Evolutionary conservation across 1,140 invertebrate species (phyloP).

Genomic region (Cylas formicarius): DNA sequence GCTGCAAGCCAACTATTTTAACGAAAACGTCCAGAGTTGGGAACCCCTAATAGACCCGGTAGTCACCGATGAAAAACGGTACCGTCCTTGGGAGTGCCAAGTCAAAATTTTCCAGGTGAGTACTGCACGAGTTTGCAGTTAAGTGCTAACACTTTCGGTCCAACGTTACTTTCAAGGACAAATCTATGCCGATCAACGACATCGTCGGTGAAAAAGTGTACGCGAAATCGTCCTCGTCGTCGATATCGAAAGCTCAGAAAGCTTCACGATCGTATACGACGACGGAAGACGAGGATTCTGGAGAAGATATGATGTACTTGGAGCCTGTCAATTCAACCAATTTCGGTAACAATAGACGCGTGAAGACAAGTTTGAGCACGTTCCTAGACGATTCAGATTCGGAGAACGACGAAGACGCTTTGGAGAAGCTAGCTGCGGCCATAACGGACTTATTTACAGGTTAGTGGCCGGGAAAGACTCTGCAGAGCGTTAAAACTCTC

Average conservation of each 20-base stretch:
- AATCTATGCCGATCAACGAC: constrained; percentile 33
- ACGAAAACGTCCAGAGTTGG: constrained; percentile 65
- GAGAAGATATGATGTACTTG: constrained; percentile 40
- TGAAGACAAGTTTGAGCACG: constrained; percentile 45
- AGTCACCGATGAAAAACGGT: constrained; percentile 57
- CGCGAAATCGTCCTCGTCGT: constrained; percentile 8
- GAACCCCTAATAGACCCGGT: constrained; percentile 73
- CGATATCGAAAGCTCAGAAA: constrained; percentile 20
- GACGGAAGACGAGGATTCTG: constrained; percentile 38
- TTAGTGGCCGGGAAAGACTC: constrained; percentile 25
- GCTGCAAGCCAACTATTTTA: constrained; percentile 66
- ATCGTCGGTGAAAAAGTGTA: constrained; percentile 23
- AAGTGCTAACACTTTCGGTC: background rate
- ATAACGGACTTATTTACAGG: constrained; percentile 69
- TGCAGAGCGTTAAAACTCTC: background rate
- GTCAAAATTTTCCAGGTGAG: constrained; percentile 54
- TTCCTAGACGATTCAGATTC: constrained; percentile 71
- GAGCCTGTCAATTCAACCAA: constrained; percentile 34
- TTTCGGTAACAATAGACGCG: constrained; percentile 30
- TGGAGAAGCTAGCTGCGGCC: constrained; percentile 63
- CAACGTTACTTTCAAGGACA: constrained; percentile 28
- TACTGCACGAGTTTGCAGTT: background rate
- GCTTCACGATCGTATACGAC: constrained; percentile 27
- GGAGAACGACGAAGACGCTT: constrained; percentile 64
- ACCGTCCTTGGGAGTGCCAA: constrained; percentile 66